Percentiles rank a stretch among this genome's conserved stretches.
These are phyloP conservation scores for Cichladusa arquata DNA, from an alignment of 2,113 vertebrate species.

Conservation along the genomic window DNA sequence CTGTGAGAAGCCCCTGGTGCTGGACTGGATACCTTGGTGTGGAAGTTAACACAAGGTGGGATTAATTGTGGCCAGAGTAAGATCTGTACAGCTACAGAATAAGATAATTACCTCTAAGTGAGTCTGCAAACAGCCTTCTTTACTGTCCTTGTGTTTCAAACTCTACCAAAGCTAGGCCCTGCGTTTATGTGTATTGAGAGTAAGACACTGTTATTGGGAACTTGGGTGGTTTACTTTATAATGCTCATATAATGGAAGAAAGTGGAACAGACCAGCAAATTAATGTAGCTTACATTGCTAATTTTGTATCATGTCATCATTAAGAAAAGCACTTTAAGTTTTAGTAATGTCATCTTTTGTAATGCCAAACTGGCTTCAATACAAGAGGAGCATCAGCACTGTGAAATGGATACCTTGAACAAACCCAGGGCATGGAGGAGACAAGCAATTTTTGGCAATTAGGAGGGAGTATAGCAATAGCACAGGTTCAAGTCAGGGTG, in stretches of 20 bases:
- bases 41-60: background rate
- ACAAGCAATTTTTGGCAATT: background rate
- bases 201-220: background rate
- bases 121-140: background rate
- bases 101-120: background rate
- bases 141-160: background rate
- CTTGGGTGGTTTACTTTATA: background rate
- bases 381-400: background rate
- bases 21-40: background rate
- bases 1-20: background rate
- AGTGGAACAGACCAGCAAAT: background rate
- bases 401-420: background rate
- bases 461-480: background rate
- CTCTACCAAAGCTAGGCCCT: background rate
- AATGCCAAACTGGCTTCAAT: background rate
- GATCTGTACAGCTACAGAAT: background rate
- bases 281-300: background rate
- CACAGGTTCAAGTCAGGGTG: background rate
- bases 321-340: background rate
- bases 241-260: background rate
- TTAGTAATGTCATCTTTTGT: background rate
- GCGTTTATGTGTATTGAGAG: background rate
- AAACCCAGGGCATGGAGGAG: background rate
- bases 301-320: background rate
- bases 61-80: background rate